These are phyloP conservation scores for Atlantisia rogersi DNA, from an alignment of 2,113 vertebrate genomes.

Conservation along the genomic window DNA sequence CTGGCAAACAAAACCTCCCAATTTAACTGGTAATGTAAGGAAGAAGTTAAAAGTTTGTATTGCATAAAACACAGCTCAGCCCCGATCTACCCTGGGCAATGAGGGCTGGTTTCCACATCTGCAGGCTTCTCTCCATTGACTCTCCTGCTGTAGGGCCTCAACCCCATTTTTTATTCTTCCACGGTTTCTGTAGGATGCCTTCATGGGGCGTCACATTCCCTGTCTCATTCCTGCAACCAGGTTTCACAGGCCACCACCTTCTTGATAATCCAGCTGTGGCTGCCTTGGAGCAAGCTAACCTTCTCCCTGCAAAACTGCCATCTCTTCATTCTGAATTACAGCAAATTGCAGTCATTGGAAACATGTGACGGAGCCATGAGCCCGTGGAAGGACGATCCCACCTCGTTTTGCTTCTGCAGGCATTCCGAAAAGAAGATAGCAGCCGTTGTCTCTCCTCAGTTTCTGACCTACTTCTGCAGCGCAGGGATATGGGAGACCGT, in stretches of 20 bases:
- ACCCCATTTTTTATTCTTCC: neutral
- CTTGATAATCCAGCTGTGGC: neutral
- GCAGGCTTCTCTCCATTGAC: rapidly evolving
- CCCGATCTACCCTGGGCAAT: neutral
- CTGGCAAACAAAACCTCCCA: neutral
- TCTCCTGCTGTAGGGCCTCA: neutral
- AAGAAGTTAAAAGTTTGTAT: neutral
- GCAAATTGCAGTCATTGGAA: neutral
- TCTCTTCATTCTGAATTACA: neutral
- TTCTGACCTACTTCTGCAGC: conserved; percentile 17
- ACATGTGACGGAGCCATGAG: rapidly evolving
- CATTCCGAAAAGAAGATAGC: neutral
- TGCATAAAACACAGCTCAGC: neutral
- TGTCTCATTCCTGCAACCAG: neutral
- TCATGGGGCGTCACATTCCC: neutral
- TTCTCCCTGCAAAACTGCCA: neutral
- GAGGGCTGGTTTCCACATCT: neutral
- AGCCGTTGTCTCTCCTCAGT: neutral
- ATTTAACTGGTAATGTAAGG: neutral
- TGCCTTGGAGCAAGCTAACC: neutral
- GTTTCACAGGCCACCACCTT: neutral
- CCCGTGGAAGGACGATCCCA: rapidly evolving
- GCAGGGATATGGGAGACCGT: neutral
- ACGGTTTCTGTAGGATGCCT: neutral
- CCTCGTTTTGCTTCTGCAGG: neutral